A percentile compares a stretch with the other conserved stretches of the same genome.
Conservation (phyloP, 1,140 invertebrate species). For the Caenorhabditis latens region DNA sequence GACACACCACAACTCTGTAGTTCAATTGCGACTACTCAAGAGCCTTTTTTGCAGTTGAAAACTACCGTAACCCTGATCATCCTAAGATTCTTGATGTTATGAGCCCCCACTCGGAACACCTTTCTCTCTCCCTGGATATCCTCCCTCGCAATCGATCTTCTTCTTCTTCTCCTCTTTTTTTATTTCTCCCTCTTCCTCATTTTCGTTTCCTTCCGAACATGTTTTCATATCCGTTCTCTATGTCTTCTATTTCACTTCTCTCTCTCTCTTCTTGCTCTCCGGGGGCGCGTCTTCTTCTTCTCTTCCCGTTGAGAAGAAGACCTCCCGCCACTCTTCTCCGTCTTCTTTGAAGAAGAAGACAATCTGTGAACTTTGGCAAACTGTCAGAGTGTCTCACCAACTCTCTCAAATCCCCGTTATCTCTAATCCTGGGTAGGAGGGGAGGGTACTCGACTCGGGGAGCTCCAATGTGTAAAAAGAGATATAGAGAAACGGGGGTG, state of each 20-base stretch:
- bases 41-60: too few species aligned
- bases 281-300: conserved; percentile 29
- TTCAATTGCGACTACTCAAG: too few species aligned
- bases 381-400: conserved; percentile 31
- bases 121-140: not conserved
- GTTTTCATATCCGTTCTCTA: conserved; percentile 42
- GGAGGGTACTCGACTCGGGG: conserved; percentile 44
- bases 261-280: conserved; percentile 1
- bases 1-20: too few species aligned
- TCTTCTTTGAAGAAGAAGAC: not conserved
- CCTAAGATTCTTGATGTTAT: conserved; percentile 1
- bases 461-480: conserved; percentile 48
- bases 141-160: conserved; percentile 53
- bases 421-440: not conserved
- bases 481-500: conserved; percentile 25
- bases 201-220: not conserved
- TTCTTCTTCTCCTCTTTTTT: not conserved
- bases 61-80: not conserved
- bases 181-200: conserved; percentile 16
- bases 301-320: conserved; percentile 3
- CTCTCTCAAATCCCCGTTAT: not conserved
- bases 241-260: not conserved
- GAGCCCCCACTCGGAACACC: not conserved
- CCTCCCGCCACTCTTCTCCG: conserved; percentile 46
- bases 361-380: conserved; percentile 55